Base-by-base conservation (phyloP, 1,140 invertebrate species). In the Orius insidiosus region DNA sequence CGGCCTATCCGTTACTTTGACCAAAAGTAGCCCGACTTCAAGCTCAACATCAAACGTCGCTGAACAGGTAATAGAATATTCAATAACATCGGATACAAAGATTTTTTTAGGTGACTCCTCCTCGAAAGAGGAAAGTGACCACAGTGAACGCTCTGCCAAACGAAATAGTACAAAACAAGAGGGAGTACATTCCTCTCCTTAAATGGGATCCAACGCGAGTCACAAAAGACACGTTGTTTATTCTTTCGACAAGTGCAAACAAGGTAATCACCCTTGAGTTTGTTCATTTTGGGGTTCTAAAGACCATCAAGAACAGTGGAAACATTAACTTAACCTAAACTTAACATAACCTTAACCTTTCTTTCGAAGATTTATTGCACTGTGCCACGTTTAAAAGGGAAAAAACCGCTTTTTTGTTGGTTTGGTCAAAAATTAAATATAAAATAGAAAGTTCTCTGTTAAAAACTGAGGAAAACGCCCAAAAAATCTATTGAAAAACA, bases 151-250 rank as follows among this genome's bases (percentile, higher is more conserved):
- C 24, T 24, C 24, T 24, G 24, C 24, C n/a, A 30, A 32, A 31
- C 30, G 30, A 11, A 11, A n/a, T 44, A 31, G 24, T 18, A 44
- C 14, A 13, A 19, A 44, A 44, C 11, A 31, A 24, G 31, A 15
- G 18, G 14, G 36, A n/a, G 9, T 48, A 45, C 32, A 37, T 32
- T n/a, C 38, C 41, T 35, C 38, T 33, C 18, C 8, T 33, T 5
- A 80, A 80, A 61, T 85, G 80, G 80, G 75, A 83, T 59, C 71
- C 80, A n/a, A 67, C 70, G 1, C 64, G 80, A 54, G 62, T 86
- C 3, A 72, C 62, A 24, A 59, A 70, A 34, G 73, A 80, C 10
- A 81, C 80, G 2, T 54, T 75, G 32, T 85, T 85, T 64, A 78
- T 86, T 34, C 80, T 86, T 76, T 52, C 54, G n/a, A 49, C 53